These are phyloP conservation scores for Lasaia peninsularis DNA, from an alignment of 1,140 invertebrate species.

Conservation along the genomic window DNA sequence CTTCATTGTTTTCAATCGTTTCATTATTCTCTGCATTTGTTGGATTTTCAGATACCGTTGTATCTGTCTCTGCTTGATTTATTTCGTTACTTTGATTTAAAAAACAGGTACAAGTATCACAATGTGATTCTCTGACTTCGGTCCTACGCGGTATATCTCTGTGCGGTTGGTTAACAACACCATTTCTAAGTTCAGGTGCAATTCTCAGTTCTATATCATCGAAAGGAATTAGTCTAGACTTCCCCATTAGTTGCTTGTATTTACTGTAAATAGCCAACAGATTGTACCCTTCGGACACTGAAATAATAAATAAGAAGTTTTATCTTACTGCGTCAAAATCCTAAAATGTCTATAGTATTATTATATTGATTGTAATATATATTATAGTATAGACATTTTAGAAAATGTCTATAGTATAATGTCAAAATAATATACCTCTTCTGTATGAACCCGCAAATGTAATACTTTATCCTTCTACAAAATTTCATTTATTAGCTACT, in stretches of 20 bases:
- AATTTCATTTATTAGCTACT: no score
- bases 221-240: constrained; percentile 24
- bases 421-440: no score
- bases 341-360: no score
- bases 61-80: no score
- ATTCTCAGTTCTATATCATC: neutral
- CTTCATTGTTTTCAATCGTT: neutral
- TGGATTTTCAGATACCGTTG: neutral
- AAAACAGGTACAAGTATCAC: constrained; percentile 24
- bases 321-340: no score
- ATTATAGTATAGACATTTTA: no score
- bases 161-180: neutral
- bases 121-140: constrained; percentile 13
- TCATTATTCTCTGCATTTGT: neutral
- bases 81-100: neutral
- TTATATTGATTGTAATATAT: no score
- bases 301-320: constrained; percentile 11
- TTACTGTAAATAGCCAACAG: constrained; percentile 31
- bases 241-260: constrained; percentile 29
- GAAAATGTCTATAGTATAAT: no score
- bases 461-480: no score
- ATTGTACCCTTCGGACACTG: constrained; percentile 34
- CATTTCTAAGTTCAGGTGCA: neutral
- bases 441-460: no score
- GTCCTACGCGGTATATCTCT: neutral